phyloP scores from a whole-genome alignment of 1,140 invertebrate genomes.

The Diabrotica undecimpunctata region DNA sequence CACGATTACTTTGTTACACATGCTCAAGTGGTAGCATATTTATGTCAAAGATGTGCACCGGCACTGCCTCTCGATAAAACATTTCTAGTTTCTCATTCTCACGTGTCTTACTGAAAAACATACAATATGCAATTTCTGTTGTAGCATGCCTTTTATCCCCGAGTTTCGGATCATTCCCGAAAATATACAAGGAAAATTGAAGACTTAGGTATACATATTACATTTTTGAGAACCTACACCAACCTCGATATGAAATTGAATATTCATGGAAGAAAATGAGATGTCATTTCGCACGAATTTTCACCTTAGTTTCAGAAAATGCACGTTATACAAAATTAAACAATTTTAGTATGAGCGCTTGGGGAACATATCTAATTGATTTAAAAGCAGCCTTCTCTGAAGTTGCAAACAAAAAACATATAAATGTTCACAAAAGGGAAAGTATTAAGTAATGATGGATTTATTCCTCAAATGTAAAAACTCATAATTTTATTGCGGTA shows the following conservation, averaged over 20 bases:
- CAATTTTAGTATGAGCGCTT: not conserved
- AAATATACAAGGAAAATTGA: conserved; percentile 3
- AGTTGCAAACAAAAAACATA: too few species aligned
- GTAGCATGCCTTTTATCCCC: conserved; percentile 1
- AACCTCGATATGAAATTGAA: not conserved
- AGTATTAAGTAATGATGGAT: too few species aligned
- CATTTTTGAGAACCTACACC: not conserved
- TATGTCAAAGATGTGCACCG: too few species aligned
- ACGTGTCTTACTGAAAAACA: not conserved
- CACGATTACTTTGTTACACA: too few species aligned
- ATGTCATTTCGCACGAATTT: conserved; percentile 10
- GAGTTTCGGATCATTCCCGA: not conserved
- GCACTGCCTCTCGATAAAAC: too few species aligned
- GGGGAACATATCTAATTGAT: not conserved
- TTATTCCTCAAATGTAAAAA: too few species aligned
- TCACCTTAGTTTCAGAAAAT: conserved; percentile 2
- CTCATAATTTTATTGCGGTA: too few species aligned
- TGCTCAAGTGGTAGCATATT: too few species aligned
- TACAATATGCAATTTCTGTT: not conserved
- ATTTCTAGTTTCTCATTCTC: too few species aligned
- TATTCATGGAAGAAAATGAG: conserved; percentile 6
- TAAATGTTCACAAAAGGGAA: too few species aligned
- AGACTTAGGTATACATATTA: conserved; percentile 2
- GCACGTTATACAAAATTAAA: conserved; percentile 16
- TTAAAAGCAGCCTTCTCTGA: too few species aligned